Evolutionary conservation across 1,140 invertebrate species (phyloP), one percentile per base, ranked within the genome.

Genomic region (Drosophila tsacasi): DNA sequence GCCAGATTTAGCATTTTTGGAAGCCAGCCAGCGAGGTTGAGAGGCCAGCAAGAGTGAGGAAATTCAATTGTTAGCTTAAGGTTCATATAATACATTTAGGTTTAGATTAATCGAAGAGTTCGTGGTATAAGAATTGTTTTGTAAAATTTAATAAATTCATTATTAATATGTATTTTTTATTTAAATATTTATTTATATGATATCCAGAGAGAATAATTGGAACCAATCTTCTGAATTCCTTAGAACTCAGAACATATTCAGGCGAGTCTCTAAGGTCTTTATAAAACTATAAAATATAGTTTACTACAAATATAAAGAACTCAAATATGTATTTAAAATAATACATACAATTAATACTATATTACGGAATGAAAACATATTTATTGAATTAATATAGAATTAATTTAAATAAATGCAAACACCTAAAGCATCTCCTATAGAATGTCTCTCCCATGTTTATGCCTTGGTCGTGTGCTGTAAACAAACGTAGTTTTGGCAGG

Each of bases 381-480:
- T 35, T 35, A 35, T 13, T 1, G 12, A 13, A 13, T 13, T 35
- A 35, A 35, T 13, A 13, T 1, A 35, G 1, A 35, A 35, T 1
- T 10, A 32, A 32, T 32, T 12, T 32, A 12, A 12, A 15, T 0
- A 52, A 52, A 25, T n/a, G 5, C 0, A n/a, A 30, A 21, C 23
- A 13, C 15, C 9, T 44, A 19, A 27, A 27, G 25, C 63, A 61
- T 55, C 59, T 61, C 44, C 12, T 10, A 13, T 10, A 2, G 57
- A 13, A 21, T 9, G 35, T 13, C 32, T 23, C 10, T 10, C 5
- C 32, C 25, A 60, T 80, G 65, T 87, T 83, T 84, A 79, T 84
- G 74, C 65, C 55, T 68, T 79, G 59, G 63, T 37, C 69, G 75
- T 79, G 76, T 58, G 65, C 80, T 64, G 60, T 66, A 79, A 83